Evolutionary conservation across 2,888 invertebrate species (phyloP), one percentile per base, ranked within the genome.

Genomic region (Tortricodes alternella): DNA sequence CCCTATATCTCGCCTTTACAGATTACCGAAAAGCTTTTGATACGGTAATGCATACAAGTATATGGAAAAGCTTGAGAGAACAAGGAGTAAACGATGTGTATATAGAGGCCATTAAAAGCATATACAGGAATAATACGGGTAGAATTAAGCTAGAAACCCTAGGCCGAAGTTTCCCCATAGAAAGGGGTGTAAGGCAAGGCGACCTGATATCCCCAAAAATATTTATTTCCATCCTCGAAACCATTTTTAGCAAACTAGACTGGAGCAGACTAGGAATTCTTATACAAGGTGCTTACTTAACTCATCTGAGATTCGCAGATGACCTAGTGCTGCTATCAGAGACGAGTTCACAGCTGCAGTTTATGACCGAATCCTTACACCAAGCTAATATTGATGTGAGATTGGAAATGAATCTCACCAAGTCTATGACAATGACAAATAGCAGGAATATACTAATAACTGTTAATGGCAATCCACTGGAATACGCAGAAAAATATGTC

Each of bases 211-310:
- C n/a, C n/a, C n/a, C n/a, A n/a, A n/a, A n/a, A n/a, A n/a, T n/a
- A n/a, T n/a, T n/a, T n/a, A n/a, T n/a, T n/a, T 6, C 35, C 13
- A 3, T 48, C 4, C 48, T 48, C 2, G 48, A 48, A 37, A 18
- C 19, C 15, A 11, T 48, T 9, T 23, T 51, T 15, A 16, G 41
- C 6, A 29, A 43, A 13, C 6, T 51, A 8, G 3, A 21, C 13
- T 51, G 50, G 50, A 5, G 39, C 6, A 19, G 27, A 19, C 18
- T n/a, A 18, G 51, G 41, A n/a, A 18, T 51, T 9, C 15, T n/a
- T 7, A 51, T 51, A n/a, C 19, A 51, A 7, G 51, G 34, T 15
- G 34, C 39, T 32, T 18, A 15, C n/a, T 11, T 51, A 15, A 32
- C n/a, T 6, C 51, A 46, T 32, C 11, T 46, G 3, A 15, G 46